Percentiles rank a stretch among this genome's conserved stretches.
Conservation (phyloP, 2,113 vertebrate genomes). For the Machaerirhynchus nigripectus region DNA sequence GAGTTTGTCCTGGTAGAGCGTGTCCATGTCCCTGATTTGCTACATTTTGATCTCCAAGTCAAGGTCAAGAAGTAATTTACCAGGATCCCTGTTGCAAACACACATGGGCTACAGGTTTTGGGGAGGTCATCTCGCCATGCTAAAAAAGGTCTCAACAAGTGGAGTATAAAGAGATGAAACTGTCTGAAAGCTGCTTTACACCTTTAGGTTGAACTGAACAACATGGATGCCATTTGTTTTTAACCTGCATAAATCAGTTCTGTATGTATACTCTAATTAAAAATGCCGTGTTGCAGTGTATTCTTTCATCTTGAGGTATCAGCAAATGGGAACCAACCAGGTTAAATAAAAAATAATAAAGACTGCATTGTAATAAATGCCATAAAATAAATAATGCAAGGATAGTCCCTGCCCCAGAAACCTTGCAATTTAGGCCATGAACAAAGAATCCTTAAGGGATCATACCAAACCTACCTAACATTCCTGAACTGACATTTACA, state of each 20-base stretch:
- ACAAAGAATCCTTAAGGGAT: conserved; percentile 41
- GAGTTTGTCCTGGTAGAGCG: neutral
- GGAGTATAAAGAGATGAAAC: neutral
- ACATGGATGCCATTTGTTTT: neutral
- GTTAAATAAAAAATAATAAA: neutral
- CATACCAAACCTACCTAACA: neutral
- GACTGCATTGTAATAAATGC: neutral
- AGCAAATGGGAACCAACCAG: neutral
- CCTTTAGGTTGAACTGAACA: neutral
- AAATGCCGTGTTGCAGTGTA: neutral
- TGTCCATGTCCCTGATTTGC: neutral
- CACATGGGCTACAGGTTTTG: neutral
- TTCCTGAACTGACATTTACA: conserved; percentile 13
- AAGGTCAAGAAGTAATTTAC: neutral
- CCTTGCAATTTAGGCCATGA: conserved; percentile 44
- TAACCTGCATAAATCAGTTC: neutral
- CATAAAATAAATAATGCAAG: conserved; percentile 41
- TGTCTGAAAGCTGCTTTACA: neutral
- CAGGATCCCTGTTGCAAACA: neutral
- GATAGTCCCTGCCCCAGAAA: conserved; percentile 49
- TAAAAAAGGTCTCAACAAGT: neutral
- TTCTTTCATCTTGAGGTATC: neutral
- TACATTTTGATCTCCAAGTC: neutral
- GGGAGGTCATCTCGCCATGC: neutral
- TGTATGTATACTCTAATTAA: neutral